Base-by-base conservation (phyloP, 30 jellyfish, hydroid and myxozoan genomes). In the Chironex yamaguchii region DNA sequence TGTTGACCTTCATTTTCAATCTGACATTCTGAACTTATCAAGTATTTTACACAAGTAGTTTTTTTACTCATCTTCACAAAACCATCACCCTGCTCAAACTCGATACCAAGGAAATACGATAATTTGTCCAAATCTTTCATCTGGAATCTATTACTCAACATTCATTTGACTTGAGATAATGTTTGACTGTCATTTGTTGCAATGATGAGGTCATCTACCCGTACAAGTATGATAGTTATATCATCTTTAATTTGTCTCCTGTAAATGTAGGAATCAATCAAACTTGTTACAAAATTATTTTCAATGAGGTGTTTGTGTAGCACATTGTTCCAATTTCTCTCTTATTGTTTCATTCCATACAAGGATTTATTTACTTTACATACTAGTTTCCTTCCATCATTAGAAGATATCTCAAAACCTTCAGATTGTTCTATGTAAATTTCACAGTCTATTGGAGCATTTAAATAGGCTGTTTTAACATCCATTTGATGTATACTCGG, bases 301-400 rank as follows among this genome's bases (percentile, higher is more conserved):
- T 76, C 67, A 17, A 3, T 30, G 0, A 88, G 82, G 62, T 49
- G 29, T 3, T 88, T 14, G 20, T 64, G 76, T 12, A 89, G 73
- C 9, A 36, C 0, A 0, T 33, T 0, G 3, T 89, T 75, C 91
- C 97, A 81, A 51, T 81, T 81, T 3, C 97, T 12, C 9, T 93
- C 96, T 33, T 89, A 77, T 50, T 80, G 97, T 52, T 81, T 81
- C 24, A 89, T 79, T 6, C 97, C 96, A 74, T 89, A 80, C 1
- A 89, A 49, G 3, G 97, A 89, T 34, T 71, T 89, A n/a, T 89
- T 81, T 54, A 89, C 52, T 34, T 89, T 89, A 93, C 96, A 88
- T 1, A 78, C 96, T 20, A 2, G 17, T 28, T 42, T n/a, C 1
- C 31, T 42, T 4, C 64, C 63, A 27, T 67, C 50, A 9, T 42